Base-by-base conservation (phyloP, 1,140 invertebrate genomes). In the Hylaeus volcanicus region DNA sequence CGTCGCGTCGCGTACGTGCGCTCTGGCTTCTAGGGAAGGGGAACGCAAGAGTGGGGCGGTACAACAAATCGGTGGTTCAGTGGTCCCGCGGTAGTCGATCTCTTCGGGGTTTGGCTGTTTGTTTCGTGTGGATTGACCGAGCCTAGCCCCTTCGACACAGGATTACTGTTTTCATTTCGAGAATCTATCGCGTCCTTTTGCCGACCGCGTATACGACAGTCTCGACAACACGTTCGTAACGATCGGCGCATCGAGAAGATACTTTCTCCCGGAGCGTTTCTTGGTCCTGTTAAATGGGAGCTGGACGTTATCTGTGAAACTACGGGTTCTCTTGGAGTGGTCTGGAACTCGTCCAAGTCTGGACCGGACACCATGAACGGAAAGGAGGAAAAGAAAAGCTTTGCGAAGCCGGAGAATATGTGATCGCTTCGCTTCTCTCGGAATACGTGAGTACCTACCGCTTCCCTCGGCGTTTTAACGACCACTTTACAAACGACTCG, bases 11-110 rank as follows among this genome's bases (percentile, higher is more conserved):
- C 4, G 53, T 37, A 51, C 45, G 48, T 55, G 5, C 51, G 4
- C n/a, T 51, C 68, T 8, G 15, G 56, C 26, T 53, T 26, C 14
- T 48, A 48, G 37, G 55, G 69, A 74, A 12, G 15, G 51, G 43
- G 60, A 1, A 8, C 4, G 11, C 3, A 1, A 11, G 56, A 11
- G 74, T 11, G 55, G 37, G 9, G 45, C 14, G 3, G 37, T 15
- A 65, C 43, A 60, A 65, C n/a, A 15, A 48, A 74, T 48, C 69
- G 72, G 70, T 70, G 43, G 51, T 12, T 58, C 75, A 61, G 75
- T 71, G 77, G 56, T 79, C 60, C 48, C 39, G 70, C 39, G 70
- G 45, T 26, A 48, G 41, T 73, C 70, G 70, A 73, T n/a, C 37
- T 51, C 60, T 1, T 3, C 37, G 51, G 51, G 15, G 43, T n/a